Conservation (phyloP, 1,140 invertebrate species). For the Eufriesea mexicana region DNA sequence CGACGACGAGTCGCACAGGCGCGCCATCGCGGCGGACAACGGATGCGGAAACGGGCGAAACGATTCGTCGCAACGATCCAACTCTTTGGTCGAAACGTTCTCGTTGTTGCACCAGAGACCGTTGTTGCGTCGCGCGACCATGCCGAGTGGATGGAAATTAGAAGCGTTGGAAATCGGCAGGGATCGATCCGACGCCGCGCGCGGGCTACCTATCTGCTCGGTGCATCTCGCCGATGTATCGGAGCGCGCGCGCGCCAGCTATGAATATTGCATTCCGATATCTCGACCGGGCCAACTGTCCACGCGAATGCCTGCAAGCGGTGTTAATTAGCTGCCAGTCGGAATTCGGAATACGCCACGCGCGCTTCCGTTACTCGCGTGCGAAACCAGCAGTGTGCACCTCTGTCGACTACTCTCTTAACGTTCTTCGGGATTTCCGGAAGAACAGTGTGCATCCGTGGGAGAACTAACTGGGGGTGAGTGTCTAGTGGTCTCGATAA, state of each 20-base stretch:
- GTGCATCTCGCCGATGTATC: constrained; percentile 28
- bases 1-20: neutral
- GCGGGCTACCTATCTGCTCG: constrained; percentile 20
- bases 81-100: no score
- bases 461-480: no score
- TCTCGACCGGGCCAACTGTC: constrained; percentile 42
- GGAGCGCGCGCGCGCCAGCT: constrained; percentile 34
- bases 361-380: constrained; percentile 19
- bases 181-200: constrained; percentile 34
- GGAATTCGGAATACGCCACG: constrained; percentile 52
- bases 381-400: neutral
- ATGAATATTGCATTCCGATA: constrained; percentile 67
- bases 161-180: neutral
- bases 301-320: constrained; percentile 26
- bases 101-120: no score
- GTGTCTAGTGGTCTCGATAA: no score
- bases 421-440: neutral
- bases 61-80: no score
- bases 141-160: neutral
- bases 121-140: neutral
- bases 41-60: no score
- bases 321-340: constrained; percentile 63
- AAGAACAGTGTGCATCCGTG: neutral
- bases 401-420: neutral
- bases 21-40: no score